Conservation (phyloP, 2,113 vertebrate genomes). For the Glareola pratincola region DNA sequence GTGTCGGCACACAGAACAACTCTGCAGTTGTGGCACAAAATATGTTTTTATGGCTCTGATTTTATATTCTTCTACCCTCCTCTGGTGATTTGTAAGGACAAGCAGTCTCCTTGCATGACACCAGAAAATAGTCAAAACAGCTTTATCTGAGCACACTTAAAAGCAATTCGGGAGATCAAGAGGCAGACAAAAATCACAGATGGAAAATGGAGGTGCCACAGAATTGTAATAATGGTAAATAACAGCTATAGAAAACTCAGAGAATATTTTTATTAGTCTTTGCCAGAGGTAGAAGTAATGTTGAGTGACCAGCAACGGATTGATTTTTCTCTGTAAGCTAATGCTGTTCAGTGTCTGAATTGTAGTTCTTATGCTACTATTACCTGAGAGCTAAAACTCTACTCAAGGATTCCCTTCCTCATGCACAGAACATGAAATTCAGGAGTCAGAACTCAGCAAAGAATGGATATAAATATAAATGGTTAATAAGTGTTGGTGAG, state of each 20-base stretch:
- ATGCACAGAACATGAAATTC: not conserved
- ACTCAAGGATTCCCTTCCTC: not conserved
- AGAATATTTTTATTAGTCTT: not conserved
- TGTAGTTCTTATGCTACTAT: not conserved
- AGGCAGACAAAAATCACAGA: not conserved
- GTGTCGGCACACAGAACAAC: not conserved
- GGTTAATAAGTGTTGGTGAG: not conserved
- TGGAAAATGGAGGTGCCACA: not conserved
- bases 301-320: not conserved
- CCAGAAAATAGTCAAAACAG: not conserved
- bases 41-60: not conserved
- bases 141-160: not conserved
- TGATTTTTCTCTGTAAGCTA: conserved; percentile 12
- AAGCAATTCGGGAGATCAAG: not conserved
- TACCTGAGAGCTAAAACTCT: not conserved
- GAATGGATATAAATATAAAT: not conserved
- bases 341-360: not conserved
- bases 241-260: not conserved
- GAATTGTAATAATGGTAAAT: not conserved
- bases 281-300: not conserved
- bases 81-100: not conserved
- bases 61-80: not conserved
- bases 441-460: not conserved
- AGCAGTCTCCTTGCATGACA: not conserved
- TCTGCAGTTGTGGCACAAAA: not conserved